phyloP scores from a whole-genome alignment of 2,113 vertebrate species.

The Pachyramphus minor region DNA sequence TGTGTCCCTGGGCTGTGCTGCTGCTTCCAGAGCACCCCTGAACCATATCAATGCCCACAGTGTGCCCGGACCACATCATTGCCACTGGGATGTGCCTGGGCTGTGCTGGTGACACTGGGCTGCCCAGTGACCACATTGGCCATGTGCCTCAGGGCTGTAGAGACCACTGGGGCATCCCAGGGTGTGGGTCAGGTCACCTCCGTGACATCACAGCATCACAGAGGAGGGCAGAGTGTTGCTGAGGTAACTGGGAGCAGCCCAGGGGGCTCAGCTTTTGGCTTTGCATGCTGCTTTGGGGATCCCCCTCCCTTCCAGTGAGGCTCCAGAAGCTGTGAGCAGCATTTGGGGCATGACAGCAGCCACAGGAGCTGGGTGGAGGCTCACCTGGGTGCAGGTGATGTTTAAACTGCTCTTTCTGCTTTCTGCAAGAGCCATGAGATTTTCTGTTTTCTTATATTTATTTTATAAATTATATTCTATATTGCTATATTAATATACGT shows the following conservation, averaged over 20 bases:
- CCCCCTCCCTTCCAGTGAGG: fast-evolving
- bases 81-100: neutral
- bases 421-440: fast-evolving
- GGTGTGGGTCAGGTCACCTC: neutral
- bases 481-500: neutral
- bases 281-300: neutral
- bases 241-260: neutral
- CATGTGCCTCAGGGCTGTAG: no score
- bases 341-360: fast-evolving
- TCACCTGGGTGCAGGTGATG: fast-evolving
- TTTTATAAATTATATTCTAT: neutral
- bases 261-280: neutral
- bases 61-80: neutral
- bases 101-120: neutral
- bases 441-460: neutral
- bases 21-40: neutral
- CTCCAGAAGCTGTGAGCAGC: neutral
- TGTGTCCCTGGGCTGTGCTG: neutral
- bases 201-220: neutral
- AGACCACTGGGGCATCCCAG: neutral
- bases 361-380: neutral
- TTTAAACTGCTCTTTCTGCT: neutral
- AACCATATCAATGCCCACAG: fast-evolving
- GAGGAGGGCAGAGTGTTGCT: neutral
- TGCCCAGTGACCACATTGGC: fast-evolving